A percentile compares a stretch with the other conserved stretches of the same genome.
These are phyloP conservation scores for Gymnogyps californianus DNA, from an alignment of 2,113 vertebrate species.

Conservation along the genomic window DNA sequence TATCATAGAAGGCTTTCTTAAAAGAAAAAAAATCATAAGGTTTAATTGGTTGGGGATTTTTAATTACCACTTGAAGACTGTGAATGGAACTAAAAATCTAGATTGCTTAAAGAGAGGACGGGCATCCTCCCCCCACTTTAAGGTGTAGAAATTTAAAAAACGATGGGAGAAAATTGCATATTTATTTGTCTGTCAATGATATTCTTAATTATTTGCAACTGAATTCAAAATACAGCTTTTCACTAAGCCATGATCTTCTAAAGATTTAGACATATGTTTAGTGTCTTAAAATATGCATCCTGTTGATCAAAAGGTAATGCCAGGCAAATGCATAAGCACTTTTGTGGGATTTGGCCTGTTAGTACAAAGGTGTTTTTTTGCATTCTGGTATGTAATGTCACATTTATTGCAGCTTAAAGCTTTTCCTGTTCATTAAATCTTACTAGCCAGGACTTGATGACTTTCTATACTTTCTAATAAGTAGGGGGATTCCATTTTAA, in stretches of 20 bases:
- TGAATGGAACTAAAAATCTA: neutral
- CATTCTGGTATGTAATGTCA: neutral
- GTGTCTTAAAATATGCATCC: neutral
- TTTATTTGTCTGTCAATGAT: neutral
- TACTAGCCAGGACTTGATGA: neutral
- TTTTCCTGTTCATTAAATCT: neutral
- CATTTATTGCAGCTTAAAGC: neutral
- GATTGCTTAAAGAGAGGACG: neutral
- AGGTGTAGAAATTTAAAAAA: neutral
- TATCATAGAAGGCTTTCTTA: neutral
- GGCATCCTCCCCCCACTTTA: neutral
- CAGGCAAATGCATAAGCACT: neutral
- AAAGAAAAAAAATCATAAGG: neutral
- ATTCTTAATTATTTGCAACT: neutral
- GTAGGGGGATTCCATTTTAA: neutral
- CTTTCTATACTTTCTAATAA: neutral
- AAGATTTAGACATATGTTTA: neutral
- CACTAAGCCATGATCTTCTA: neutral
- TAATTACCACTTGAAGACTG: neutral
- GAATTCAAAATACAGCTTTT: neutral
- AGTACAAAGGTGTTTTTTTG: neutral
- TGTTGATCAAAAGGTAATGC: neutral
- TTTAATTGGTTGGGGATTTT: neutral
- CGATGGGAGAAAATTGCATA: rapidly evolving
- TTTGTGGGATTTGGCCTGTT: neutral